A percentile compares a stretch with the other conserved stretches of the same genome.
Conservation (phyloP, 2,888 invertebrate genomes). For the Hemicrepidius hirtus region DNA sequence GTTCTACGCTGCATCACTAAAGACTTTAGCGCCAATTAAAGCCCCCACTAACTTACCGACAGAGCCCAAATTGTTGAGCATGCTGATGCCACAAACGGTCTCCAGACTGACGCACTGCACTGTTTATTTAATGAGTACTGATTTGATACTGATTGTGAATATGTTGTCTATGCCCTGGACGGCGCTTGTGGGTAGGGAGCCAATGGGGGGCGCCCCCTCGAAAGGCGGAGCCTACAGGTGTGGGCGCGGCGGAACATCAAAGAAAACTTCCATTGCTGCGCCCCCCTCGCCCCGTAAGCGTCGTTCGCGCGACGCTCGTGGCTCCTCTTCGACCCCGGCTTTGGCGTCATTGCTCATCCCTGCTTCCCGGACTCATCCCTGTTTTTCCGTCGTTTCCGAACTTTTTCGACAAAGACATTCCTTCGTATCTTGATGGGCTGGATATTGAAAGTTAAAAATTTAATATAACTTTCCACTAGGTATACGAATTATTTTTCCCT, state of each 20-base stretch:
- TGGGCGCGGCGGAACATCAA: conserved; percentile 60
- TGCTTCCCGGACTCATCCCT: conserved; percentile 44
- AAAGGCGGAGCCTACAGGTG: conserved; percentile 61
- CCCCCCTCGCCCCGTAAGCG: background rate
- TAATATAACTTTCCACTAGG: conserved; percentile 52
- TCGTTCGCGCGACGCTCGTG: conserved; percentile 11
- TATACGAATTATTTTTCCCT: conserved; percentile 29
- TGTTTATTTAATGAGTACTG: conserved; percentile 74
- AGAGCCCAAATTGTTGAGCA: conserved; percentile 72
- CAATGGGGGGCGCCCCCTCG: conserved; percentile 66
- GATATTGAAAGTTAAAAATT: conserved; percentile 54
- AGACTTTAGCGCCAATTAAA: conserved; percentile 72
- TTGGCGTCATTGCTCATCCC: conserved; percentile 48
- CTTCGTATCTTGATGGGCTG: conserved; percentile 50
- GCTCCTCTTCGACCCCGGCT: conserved; percentile 41
- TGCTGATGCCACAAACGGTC: conserved; percentile 62
- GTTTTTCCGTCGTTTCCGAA: conserved; percentile 40
- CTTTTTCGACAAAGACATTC: conserved; percentile 51
- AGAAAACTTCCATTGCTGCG: conserved; percentile 57
- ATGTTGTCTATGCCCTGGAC: conserved; percentile 69
- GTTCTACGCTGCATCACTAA: conserved; percentile 72
- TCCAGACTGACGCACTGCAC: conserved; percentile 69
- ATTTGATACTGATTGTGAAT: conserved; percentile 73
- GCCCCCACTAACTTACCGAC: conserved; percentile 72
- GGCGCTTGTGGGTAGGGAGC: conserved; percentile 67